Evolutionary conservation across 2,797 vertebrate species (phyloP).

Genomic region (Poecilia gillii): DNA sequence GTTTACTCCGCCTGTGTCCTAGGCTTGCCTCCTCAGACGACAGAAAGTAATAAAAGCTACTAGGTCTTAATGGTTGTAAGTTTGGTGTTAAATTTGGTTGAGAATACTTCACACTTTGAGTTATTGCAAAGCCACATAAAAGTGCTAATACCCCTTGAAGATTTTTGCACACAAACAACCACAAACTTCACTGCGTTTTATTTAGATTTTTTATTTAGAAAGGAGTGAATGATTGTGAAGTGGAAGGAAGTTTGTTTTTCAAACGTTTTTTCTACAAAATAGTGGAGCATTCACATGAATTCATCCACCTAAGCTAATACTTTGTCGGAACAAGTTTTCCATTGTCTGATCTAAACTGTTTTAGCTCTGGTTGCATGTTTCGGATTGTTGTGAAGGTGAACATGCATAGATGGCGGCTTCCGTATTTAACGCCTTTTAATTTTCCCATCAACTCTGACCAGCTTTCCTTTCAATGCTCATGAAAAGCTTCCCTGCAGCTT

Average conservation of each 20-base stretch:
- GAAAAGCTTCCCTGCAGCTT: neutral
- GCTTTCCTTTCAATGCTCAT: neutral
- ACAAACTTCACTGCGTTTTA: neutral
- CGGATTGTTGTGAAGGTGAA: neutral
- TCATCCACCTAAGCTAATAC: neutral
- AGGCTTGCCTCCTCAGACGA: constrained; percentile 38
- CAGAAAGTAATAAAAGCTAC: constrained; percentile 34
- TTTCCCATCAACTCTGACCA: neutral
- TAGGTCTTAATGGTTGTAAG: constrained; percentile 34
- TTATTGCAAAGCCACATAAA: constrained; percentile 7
- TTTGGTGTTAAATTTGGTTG: constrained; percentile 47
- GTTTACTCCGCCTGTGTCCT: constrained; percentile 50
- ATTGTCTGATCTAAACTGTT: neutral
- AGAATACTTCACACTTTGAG: constrained; percentile 38
- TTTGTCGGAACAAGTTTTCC: no score
- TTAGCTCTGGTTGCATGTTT: neutral
- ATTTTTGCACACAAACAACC: neutral
- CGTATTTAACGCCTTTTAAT: neutral
- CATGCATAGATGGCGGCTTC: neutral
- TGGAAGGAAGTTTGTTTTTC: neutral
- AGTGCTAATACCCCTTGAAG: neutral
- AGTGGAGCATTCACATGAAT: neutral
- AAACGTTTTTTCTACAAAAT: neutral
- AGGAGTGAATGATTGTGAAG: neutral
- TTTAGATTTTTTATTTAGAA: neutral